A percentile compares a stretch with the other conserved stretches of the same genome.
phyloP scores from a whole-genome alignment of 2,888 invertebrate species.

The Holacanthella duospinosa region DNA sequence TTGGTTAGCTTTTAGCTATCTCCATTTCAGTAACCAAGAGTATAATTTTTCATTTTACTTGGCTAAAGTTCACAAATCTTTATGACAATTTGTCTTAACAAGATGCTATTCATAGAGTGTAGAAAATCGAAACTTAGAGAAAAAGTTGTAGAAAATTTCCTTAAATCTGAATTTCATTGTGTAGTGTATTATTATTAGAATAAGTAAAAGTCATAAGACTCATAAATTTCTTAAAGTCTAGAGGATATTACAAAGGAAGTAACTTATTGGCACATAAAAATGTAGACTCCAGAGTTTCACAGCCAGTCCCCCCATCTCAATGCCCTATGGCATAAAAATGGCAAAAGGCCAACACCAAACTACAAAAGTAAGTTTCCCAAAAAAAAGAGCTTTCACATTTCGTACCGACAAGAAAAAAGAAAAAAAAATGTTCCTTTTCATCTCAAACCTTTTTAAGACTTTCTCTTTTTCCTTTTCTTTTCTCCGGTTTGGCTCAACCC shows the following conservation, averaged over 20 bases:
- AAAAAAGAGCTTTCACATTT: background rate
- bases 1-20: too few relatives aligned
- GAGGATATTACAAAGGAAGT: background rate
- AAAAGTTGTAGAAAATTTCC: too few relatives aligned
- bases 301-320: background rate
- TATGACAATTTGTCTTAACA: too few relatives aligned
- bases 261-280: conserved; percentile 5
- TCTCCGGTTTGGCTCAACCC: too few relatives aligned
- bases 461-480: background rate
- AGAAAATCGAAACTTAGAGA: too few relatives aligned
- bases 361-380: background rate
- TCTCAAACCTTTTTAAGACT: background rate
- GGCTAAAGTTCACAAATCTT: too few relatives aligned
- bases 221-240: background rate
- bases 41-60: too few relatives aligned
- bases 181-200: background rate
- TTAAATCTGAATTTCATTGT: background rate
- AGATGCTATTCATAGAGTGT: too few relatives aligned
- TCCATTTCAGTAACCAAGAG: too few relatives aligned
- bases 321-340: background rate
- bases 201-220: background rate
- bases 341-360: background rate
- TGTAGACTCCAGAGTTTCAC: background rate
- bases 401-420: background rate
- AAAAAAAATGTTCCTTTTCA: background rate